Conservation (phyloP, 2,797 vertebrate species). For the Setipinna tenuifilis region DNA sequence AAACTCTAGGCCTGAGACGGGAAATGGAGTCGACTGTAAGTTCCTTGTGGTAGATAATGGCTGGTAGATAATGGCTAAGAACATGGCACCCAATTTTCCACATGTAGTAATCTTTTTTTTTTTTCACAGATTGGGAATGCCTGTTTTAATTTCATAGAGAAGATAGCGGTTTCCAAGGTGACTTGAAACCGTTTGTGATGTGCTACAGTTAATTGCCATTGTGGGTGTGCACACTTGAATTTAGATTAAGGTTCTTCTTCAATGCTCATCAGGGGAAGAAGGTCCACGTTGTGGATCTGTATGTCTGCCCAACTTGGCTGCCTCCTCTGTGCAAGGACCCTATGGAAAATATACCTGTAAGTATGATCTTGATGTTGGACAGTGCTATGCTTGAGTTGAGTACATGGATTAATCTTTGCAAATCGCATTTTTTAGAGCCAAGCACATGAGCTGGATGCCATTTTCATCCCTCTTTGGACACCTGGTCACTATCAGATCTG, state of each 20-base stretch:
- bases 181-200: too few species aligned
- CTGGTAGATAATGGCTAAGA: too few species aligned
- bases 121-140: neutral
- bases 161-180: neutral
- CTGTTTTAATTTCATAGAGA: neutral
- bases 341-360: neutral
- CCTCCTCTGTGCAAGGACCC: neutral
- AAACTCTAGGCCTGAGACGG: neutral
- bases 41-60: neutral
- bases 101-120: neutral
- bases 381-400: too few species aligned
- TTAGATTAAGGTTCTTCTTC: too few species aligned
- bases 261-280: too few species aligned
- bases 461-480: conserved; percentile 1
- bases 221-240: too few species aligned
- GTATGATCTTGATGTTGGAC: too few species aligned
- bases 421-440: too few species aligned
- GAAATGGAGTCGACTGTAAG: neutral
- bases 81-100: neutral
- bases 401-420: too few species aligned
- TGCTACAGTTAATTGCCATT: too few species aligned
- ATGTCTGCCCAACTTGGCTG: neutral
- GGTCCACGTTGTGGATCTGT: neutral
- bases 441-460: neutral
- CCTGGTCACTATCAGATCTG: neutral